Conservation (phyloP, 2,113 vertebrate species). For the Bos taurus region ARS-UCD2.0 NC_037340.1:76338501-76339000, state of each 20-base stretch:
- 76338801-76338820: fast-evolving
- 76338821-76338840: neutral
- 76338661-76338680: neutral
- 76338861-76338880: neutral
- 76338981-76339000: neutral
- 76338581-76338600: neutral
- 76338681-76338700: neutral
- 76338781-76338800: neutral
- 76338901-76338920: neutral
- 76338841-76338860: neutral
- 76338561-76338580: neutral
- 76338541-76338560: neutral
- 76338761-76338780: neutral
- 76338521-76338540: no score
- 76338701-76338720: neutral
- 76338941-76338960: neutral
- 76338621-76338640: neutral
- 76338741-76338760: neutral
- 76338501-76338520: no score
- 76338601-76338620: neutral
- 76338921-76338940: fast-evolving
- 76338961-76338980: neutral
- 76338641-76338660: neutral
- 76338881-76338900: no score
- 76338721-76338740: neutral